Evolutionary conservation across 2,888 invertebrate genomes (phyloP), one percentile per base, ranked within the genome.

Genomic region (Prosapia bicincta): DNA sequence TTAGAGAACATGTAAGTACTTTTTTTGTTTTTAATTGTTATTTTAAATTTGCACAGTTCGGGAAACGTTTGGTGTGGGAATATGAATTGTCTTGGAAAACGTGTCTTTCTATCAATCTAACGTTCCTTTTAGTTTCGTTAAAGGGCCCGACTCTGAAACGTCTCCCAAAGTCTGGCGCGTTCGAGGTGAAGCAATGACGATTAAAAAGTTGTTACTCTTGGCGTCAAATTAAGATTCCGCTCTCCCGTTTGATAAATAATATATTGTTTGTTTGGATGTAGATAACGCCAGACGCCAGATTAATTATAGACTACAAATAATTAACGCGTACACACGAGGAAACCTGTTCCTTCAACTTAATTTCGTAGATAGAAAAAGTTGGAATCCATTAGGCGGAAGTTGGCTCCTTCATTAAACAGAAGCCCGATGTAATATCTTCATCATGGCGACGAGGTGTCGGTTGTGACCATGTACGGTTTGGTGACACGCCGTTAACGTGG

Each of bases 271-370:
- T 54, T 54, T 54, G 54, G 54, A 20, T 3, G 20, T 20, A 20
- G 54, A 54, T 54, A 54, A 54, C 54, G 54, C 54, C 10, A 54
- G 54, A 54, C 54, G 54, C 54, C 54, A 20, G 54, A 54, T 54
- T 54, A 54, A 54, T 54, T 54, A 54, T 54, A 54, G n/a, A 54
- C 54, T 54, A 54, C 54, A 54, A 54, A 54, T 54, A 54, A 54
- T 54, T 54, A 54, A 54, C 54, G n/a, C 54, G 13, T 20, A 20
- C 54, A 54, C n/a, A 6, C 2, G 2, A 6, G 9, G 20, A 54
- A 54, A 54, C 54, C 54, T 20, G 54, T 54, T 54, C 20, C 54
- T n/a, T 20, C 38, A 38, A 20, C 54, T 54, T 54, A 54, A 54
- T 54, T 54, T 54, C 54, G 54, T 54, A 20, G 20, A 54, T 20